phyloP scores from a whole-genome alignment of 2,888 invertebrate genomes.

The Furcula furcula region DNA sequence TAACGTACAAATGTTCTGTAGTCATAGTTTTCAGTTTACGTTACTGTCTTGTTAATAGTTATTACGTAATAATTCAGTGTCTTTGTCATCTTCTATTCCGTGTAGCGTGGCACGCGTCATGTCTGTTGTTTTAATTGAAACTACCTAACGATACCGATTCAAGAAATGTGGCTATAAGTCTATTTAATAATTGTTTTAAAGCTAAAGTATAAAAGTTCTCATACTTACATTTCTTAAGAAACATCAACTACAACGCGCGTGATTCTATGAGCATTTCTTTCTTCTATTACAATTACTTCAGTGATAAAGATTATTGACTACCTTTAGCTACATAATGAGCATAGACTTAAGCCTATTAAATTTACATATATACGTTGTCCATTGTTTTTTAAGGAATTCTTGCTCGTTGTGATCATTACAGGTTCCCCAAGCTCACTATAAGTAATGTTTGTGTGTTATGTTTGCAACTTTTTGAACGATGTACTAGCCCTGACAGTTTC shows the following conservation, averaged over 20 bases:
- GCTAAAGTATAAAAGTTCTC: too few species aligned
- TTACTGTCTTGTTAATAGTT: constrained; percentile 33
- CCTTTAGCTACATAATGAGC: too few species aligned
- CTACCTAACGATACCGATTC: constrained; percentile 25
- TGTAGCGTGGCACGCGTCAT: constrained; percentile 54
- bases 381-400: constrained; percentile 21
- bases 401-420: background rate
- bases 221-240: too few species aligned
- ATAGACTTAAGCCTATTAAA: too few species aligned
- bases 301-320: too few species aligned
- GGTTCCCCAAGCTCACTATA: constrained; percentile 9
- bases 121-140: constrained; percentile 29
- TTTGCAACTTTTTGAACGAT: constrained; percentile 15
- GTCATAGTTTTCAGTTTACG: constrained; percentile 30
- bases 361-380: too few species aligned
- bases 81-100: constrained; percentile 48
- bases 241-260: too few species aligned
- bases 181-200: too few species aligned
- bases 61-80: constrained; percentile 46
- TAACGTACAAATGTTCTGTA: constrained; percentile 31
- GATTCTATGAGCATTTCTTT: too few species aligned
- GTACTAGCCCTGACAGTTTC: constrained; percentile 43
- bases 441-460: constrained; percentile 9
- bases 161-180: constrained; percentile 31
- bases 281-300: too few species aligned